phyloP scores from a whole-genome alignment of 2,888 invertebrate genomes.

The Rhimphoctona megacephalus region DNA sequence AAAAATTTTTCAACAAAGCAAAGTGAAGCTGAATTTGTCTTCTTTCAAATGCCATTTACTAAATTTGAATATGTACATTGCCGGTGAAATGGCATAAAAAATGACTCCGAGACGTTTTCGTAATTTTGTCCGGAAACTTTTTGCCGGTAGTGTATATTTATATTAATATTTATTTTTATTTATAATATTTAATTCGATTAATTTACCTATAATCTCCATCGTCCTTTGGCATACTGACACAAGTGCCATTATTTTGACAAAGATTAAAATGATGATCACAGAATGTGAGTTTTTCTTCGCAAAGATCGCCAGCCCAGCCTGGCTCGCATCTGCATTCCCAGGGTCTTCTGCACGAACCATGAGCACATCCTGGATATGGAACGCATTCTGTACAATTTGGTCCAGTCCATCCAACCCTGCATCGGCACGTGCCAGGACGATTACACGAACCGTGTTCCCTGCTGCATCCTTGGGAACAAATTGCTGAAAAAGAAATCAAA shows the following conservation, averaged over 20 bases:
- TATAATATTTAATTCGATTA: no score
- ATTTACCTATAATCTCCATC: slow-evolving; percentile 91
- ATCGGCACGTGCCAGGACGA: slow-evolving; percentile 92
- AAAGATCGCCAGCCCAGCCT: slow-evolving; percentile 96
- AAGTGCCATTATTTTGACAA: slow-evolving; percentile 93
- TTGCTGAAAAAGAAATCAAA: slow-evolving; percentile 87
- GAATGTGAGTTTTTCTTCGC: slow-evolving; percentile 95
- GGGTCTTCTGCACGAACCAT: slow-evolving; percentile 93
- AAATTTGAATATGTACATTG: no score
- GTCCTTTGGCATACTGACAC: slow-evolving; percentile 91
- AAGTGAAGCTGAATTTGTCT: no score
- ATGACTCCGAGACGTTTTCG: no score
- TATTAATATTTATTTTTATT: no score
- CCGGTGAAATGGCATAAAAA: no score
- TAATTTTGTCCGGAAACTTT: no score
- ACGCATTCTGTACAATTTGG: slow-evolving; percentile 90
- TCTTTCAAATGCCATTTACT: no score
- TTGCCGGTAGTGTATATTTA: no score
- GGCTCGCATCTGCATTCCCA: slow-evolving; percentile 96
- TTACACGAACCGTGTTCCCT: slow-evolving; percentile 94
- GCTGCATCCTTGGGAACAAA: slow-evolving; percentile 94
- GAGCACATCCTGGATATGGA: slow-evolving; percentile 94
- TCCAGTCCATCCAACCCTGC: slow-evolving; percentile 96
- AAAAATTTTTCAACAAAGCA: no score
- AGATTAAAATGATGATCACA: slow-evolving; percentile 91